Conservation (phyloP, 2,888 invertebrate species). For the Noctua janthe region DNA sequence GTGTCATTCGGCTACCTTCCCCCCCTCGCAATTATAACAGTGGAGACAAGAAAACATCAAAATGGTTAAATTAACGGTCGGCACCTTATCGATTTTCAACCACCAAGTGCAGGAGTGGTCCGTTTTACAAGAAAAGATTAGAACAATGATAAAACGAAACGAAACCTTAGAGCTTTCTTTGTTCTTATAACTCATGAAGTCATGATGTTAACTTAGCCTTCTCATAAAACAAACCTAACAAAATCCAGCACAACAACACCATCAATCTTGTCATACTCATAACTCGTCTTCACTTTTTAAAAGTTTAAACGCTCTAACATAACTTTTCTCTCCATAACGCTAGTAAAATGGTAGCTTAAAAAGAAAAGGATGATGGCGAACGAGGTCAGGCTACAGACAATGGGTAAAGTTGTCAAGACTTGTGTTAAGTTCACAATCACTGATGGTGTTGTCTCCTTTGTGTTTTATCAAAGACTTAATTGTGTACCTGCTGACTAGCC, state of each 20-base stretch:
- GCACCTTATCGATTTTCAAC: no score
- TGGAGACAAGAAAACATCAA: no score
- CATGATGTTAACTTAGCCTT: neutral
- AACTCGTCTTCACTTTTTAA: conserved; percentile 4
- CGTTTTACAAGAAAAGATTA: no score
- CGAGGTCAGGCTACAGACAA: conserved; percentile 31
- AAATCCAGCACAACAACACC: neutral
- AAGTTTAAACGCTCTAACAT: conserved; percentile 17
- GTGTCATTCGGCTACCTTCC: no score
- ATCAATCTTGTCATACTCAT: conserved; percentile 19
- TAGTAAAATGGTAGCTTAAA: conserved; percentile 8
- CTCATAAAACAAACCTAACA: neutral
- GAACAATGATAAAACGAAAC: no score
- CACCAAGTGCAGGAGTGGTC: no score
- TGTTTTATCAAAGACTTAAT: conserved; percentile 16
- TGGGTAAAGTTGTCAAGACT: conserved; percentile 16
- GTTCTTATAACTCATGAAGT: neutral
- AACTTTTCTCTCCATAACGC: conserved; percentile 19
- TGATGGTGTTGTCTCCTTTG: conserved; percentile 37
- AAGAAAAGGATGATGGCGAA: conserved; percentile 32
- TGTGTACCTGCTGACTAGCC: neutral
- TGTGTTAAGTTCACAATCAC: conserved; percentile 30
- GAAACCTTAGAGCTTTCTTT: no score
- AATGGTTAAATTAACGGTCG: no score
- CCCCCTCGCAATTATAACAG: no score